Conservation (phyloP, 2,113 vertebrate genomes). For the Glaucidium brasilianum region DNA sequence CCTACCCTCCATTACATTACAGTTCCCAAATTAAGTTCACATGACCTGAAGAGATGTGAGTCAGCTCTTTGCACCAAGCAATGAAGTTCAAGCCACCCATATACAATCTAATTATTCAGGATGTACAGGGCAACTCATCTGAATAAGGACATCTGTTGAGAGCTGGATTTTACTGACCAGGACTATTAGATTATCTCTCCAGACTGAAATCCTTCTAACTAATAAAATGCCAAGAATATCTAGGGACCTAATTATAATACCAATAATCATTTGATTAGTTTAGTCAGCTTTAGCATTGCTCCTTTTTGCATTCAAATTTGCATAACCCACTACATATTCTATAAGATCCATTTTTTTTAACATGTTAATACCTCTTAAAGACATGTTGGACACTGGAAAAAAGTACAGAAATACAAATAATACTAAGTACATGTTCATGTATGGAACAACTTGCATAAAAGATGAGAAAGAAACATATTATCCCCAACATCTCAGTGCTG, state of each 20-base stretch:
- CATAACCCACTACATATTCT: not conserved
- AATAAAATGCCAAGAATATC: not conserved
- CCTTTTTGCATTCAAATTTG: not conserved
- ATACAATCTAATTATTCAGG: conserved; percentile 19
- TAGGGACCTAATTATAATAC: not conserved
- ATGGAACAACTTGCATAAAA: not conserved
- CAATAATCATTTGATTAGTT: not conserved
- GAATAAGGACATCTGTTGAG: not conserved
- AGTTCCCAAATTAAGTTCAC: conserved; percentile 8
- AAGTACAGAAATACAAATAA: not conserved
- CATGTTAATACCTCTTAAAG: not conserved
- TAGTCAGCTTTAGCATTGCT: not conserved
- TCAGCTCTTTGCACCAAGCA: not conserved
- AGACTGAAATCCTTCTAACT: not conserved
- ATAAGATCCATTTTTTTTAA: not conserved
- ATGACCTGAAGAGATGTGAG: not conserved
- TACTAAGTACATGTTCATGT: not conserved
- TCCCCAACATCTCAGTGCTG: not conserved
- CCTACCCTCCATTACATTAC: not conserved
- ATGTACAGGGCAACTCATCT: not conserved
- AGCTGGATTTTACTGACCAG: not conserved
- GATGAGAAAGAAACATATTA: not conserved
- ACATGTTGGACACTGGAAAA: not conserved
- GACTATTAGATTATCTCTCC: not conserved
- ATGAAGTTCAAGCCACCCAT: conserved; percentile 8